Evolutionary conservation across 2,888 invertebrate species (phyloP), one percentile per base, ranked within the genome.

Genomic region (Acrobeloides nanus): DNA sequence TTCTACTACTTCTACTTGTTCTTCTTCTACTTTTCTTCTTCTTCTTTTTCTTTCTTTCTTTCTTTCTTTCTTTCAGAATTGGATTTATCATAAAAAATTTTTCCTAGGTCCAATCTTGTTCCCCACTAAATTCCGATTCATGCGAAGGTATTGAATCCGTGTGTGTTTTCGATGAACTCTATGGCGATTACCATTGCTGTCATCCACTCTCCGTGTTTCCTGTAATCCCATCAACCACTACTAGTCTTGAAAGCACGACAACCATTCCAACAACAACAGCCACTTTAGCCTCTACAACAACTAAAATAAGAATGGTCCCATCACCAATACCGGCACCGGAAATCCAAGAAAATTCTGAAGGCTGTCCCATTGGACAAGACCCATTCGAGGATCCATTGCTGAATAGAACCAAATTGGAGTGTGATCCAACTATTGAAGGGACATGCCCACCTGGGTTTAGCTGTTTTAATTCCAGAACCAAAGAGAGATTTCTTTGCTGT

Each of bases 211-310:
- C 8, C 4, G n/a, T 5, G 5, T 15, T 29, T n/a, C 31, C 31
- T 29, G 31, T 29, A n/a, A n/a, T 29, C 27, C 46, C 49, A 4
- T 8, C 51, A 8, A 40, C 48, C 21, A 27, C 51, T 29, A 50
- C 48, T 4, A 31, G 31, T n/a, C 29, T 26, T 10, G 29, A 35
- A 18, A 47, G 37, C 15, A 48, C 48, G 10, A 38, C 48, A 4
- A 12, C 23, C 15, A 6, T 48, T 2, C 1, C 35, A 20, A 35
- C 50, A 20, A 12, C 40, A 31, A n/a, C 40, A 39, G 38, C 34
- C 27, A 31, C 40, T 8, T 12, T 23, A 35, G 29, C 37, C 10
- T 15, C 37, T 23, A 35, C 31, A 12, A 12, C 12, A 29, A 12
- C 12, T 12, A 12, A 12, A 29, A 29, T 12, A 12, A 29, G 12